Conservation (phyloP, 2,888 invertebrate species). For the Augochlorella aurata region DNA sequence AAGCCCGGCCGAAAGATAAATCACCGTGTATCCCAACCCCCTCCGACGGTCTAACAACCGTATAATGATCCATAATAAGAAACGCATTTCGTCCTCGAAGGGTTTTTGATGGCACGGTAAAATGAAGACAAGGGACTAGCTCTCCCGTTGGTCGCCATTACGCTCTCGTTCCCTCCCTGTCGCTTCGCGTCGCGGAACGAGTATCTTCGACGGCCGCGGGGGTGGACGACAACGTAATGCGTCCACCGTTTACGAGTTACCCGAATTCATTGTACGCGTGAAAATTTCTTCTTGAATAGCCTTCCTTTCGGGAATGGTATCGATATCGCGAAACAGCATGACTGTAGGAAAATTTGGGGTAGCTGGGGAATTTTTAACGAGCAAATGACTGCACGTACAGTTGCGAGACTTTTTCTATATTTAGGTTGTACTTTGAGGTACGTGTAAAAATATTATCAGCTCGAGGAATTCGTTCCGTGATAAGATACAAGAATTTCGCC, state of each 20-base stretch:
- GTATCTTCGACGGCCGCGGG: not conserved
- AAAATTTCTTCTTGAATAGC: too few species aligned
- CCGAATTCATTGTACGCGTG: not conserved
- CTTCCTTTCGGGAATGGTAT: too few species aligned
- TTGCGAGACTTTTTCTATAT: not conserved
- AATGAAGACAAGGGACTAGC: slow-evolving; percentile 6
- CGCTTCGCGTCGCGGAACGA: not conserved
- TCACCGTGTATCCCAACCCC: slow-evolving; percentile 29
- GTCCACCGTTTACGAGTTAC: not conserved
- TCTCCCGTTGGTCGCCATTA: slow-evolving; percentile 13
- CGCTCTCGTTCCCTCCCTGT: not conserved
- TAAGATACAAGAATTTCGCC: not conserved
- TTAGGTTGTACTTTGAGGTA: not conserved
- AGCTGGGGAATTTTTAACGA: not conserved
- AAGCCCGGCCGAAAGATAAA: slow-evolving; percentile 39
- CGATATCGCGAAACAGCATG: too few species aligned
- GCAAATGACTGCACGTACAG: not conserved
- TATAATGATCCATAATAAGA: slow-evolving; percentile 58
- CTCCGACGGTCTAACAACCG: slow-evolving; percentile 33
- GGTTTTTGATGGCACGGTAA: slow-evolving; percentile 24
- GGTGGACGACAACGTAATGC: too few species aligned
- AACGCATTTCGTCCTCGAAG: slow-evolving; percentile 48
- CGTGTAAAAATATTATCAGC: not conserved
- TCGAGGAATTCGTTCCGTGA: not conserved
- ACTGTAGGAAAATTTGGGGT: too few species aligned